Evolutionary conservation across 2,888 invertebrate species (phyloP).

Genomic region (Lycophotia porphyrea): DNA sequence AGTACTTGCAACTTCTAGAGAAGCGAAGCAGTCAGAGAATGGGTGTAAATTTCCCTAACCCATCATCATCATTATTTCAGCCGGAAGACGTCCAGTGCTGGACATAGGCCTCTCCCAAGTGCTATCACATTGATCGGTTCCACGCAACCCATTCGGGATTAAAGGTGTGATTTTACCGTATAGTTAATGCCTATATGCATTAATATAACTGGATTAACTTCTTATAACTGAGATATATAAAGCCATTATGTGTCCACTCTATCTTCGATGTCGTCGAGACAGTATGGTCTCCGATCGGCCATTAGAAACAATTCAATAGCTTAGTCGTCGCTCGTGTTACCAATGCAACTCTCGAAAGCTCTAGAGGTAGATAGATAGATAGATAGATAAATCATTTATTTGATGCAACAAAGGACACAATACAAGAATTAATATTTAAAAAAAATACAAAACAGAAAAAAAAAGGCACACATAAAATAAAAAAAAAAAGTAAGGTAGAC

Average conservation of each 20-base stretch:
- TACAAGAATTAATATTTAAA: too few species aligned
- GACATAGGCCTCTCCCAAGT: too few species aligned
- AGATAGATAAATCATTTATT: too few species aligned
- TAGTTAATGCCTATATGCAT: neutral
- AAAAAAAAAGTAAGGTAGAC: too few species aligned
- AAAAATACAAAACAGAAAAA: too few species aligned
- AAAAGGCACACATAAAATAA: too few species aligned
- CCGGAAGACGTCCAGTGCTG: too few species aligned
- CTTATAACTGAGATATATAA: neutral
- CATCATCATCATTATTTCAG: too few species aligned
- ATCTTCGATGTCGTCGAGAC: neutral
- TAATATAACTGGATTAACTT: neutral
- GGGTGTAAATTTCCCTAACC: neutral
- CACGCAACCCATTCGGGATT: neutral
- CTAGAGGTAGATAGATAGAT: too few species aligned
- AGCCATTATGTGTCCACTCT: neutral
- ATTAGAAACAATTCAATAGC: conserved; percentile 49
- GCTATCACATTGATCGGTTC: too few species aligned
- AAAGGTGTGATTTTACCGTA: neutral
- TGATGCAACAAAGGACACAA: too few species aligned
- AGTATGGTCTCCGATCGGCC: conserved; percentile 21
- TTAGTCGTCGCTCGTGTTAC: conserved; percentile 25
- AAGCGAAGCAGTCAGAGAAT: neutral
- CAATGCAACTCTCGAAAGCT: conserved; percentile 29
- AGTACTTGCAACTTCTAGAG: neutral